These are phyloP conservation scores for Labeo catla DNA, from an alignment of 2,113 vertebrate genomes.

Conservation along the genomic window DNA sequence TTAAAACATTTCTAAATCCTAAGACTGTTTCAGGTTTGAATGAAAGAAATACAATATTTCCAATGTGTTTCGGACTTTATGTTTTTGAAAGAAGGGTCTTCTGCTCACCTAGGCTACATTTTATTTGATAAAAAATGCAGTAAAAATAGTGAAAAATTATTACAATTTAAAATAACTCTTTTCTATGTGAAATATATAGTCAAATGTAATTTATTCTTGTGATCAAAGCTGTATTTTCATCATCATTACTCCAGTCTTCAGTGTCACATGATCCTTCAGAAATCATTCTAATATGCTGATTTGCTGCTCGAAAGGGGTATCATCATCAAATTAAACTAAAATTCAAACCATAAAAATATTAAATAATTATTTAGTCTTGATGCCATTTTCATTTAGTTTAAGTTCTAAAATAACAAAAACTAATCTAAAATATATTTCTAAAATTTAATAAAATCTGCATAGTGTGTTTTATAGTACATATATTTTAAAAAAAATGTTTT, in stretches of 20 bases:
- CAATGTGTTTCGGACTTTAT: too few relatives aligned
- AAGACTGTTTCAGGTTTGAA: neutral
- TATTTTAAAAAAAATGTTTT: too few relatives aligned
- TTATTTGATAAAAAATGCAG: neutral
- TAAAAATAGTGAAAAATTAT: neutral
- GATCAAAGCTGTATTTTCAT: neutral
- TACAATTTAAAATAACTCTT: neutral
- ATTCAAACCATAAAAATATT: too few relatives aligned
- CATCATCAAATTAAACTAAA: too few relatives aligned
- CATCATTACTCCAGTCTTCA: neutral
- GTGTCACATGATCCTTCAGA: slow-evolving; percentile 3
- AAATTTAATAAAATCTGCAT: too few relatives aligned
- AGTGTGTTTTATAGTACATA: too few relatives aligned
- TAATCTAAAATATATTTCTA: too few relatives aligned
- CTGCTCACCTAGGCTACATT: neutral
- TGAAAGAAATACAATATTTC: neutral
- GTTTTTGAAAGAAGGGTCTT: neutral
- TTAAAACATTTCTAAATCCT: neutral
- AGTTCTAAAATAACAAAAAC: too few relatives aligned
- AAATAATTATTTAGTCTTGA: too few relatives aligned
- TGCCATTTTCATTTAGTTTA: neutral
- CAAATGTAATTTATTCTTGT: neutral
- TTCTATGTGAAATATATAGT: neutral
- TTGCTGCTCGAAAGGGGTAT: neutral
- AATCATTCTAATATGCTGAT: neutral